These are phyloP conservation scores for Crenuchus spilurus DNA, from an alignment of 2,797 vertebrate genomes.

Conservation along the genomic window DNA sequence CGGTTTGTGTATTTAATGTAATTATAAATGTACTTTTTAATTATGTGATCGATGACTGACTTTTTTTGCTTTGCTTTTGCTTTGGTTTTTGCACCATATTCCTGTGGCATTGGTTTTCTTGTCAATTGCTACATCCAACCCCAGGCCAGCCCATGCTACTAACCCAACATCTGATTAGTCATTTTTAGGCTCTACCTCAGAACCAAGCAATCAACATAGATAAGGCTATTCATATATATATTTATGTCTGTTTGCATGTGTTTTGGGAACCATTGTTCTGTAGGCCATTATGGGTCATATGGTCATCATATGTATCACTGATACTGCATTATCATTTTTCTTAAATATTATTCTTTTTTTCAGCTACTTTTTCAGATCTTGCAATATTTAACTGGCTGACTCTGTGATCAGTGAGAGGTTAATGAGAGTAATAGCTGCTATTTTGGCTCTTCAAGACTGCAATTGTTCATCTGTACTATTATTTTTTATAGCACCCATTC, in stretches of 20 bases:
- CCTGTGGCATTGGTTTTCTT: neutral
- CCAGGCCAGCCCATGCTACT: neutral
- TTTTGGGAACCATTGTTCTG: neutral
- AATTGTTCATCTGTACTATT: constrained; percentile 38
- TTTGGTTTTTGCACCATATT: too few species aligned
- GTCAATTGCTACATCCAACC: neutral
- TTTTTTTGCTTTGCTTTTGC: too few species aligned
- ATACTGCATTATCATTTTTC: constrained; percentile 5
- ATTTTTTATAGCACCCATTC: constrained; percentile 68
- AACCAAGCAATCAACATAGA: neutral
- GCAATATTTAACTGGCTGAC: neutral
- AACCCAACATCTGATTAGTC: neutral
- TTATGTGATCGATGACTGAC: too few species aligned
- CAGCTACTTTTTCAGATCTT: constrained; percentile 12
- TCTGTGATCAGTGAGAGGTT: neutral
- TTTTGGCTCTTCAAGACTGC: too few species aligned
- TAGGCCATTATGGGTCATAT: too few species aligned
- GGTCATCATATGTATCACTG: constrained; percentile 8
- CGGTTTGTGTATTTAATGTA: too few species aligned
- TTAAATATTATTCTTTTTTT: neutral
- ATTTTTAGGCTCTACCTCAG: neutral
- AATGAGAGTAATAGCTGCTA: neutral
- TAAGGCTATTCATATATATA: neutral
- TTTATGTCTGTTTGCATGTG: neutral
- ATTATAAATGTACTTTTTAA: too few species aligned